phyloP scores from a whole-genome alignment of 2,113 vertebrate species.

The Dendrocopos noguchii region DNA sequence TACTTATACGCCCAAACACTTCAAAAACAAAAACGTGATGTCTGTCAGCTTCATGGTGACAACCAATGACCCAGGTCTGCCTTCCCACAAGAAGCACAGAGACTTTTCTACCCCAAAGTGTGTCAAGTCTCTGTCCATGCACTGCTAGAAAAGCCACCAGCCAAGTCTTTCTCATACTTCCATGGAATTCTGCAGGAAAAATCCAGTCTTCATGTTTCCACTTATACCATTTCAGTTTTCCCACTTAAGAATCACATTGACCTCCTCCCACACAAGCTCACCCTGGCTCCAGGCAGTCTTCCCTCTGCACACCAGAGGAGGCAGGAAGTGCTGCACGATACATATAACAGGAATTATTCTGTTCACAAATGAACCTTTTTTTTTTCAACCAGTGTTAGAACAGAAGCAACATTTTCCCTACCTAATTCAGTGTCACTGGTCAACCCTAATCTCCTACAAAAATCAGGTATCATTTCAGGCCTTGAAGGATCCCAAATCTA shows the following conservation, averaged over 20 bases:
- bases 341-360: not conserved
- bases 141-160: not conserved
- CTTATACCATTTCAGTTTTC: not conserved
- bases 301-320: not conserved
- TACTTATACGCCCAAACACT: not conserved
- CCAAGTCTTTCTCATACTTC: not conserved
- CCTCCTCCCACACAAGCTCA: not conserved
- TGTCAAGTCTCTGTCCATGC: not conserved
- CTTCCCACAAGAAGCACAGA: not conserved
- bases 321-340: fast-evolving
- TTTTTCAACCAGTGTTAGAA: not conserved
- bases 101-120: not conserved
- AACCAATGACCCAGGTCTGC: not conserved
- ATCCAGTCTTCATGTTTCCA: not conserved
- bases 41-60: not conserved
- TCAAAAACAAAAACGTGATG: not conserved
- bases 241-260: not conserved
- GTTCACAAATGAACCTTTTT: not conserved
- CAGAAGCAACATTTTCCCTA: not conserved
- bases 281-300: not conserved
- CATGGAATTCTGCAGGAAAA: not conserved
- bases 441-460: not conserved
- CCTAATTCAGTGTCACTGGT: not conserved
- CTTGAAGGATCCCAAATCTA: not conserved
- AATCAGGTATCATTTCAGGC: not conserved